Conservation (phyloP, 2,888 invertebrate genomes). For the Lordiphosa andalusiaca region DNA sequence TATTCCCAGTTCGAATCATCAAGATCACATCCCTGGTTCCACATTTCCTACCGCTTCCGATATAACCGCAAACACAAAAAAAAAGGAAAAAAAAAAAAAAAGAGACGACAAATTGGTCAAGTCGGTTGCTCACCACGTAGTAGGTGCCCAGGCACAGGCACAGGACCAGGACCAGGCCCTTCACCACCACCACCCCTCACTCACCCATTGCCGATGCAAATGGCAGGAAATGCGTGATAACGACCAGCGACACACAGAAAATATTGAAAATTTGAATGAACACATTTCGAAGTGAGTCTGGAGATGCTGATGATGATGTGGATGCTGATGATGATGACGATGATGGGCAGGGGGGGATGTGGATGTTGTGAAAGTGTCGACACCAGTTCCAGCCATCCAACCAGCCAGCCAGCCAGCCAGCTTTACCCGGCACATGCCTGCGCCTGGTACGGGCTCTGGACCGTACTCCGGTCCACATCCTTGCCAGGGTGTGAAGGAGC, state of each 20-base stretch:
- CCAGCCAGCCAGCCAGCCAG: constrained; percentile 37
- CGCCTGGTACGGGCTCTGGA: constrained; percentile 13
- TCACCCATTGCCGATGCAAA: constrained; percentile 52
- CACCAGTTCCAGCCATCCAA: constrained; percentile 53
- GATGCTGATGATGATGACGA: constrained; percentile 2
- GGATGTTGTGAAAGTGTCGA: constrained; percentile 69
- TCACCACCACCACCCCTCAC: neutral
- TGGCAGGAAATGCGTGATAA: constrained; percentile 73
- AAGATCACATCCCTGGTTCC: too few relatives aligned
- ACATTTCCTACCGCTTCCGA: constrained; percentile 40
- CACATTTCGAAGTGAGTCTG: constrained; percentile 27
- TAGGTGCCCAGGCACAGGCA: constrained; percentile 5
- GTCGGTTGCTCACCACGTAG: constrained; percentile 38
- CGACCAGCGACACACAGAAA: constrained; percentile 54
- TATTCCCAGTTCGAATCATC: too few relatives aligned
- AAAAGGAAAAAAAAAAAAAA: constrained; percentile 27
- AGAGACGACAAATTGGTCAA: constrained; percentile 63
- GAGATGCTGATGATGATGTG: constrained; percentile 7
- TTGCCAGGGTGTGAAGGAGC: constrained; percentile 41
- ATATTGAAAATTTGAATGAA: constrained; percentile 62
- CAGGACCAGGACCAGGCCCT: constrained; percentile 3
- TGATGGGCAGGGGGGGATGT: constrained; percentile 8
- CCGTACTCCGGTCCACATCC: constrained; percentile 7
- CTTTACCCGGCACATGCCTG: constrained; percentile 8
- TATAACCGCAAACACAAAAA: constrained; percentile 39